Conservation (phyloP, 2,797 vertebrate genomes). For the Karalla daura region DNA sequence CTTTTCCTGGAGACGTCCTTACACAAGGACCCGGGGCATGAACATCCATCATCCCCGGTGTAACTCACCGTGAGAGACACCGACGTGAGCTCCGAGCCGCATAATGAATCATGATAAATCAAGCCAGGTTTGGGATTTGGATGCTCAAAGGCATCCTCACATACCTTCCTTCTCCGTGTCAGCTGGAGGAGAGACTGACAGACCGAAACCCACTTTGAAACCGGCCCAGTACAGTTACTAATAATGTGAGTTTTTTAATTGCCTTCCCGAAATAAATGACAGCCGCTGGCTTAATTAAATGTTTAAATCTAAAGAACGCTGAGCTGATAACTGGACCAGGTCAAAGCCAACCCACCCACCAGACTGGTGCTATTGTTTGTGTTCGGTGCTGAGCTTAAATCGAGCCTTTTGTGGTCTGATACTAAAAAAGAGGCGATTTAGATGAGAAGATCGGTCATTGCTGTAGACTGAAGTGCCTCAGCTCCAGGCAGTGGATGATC, state of each 20-base stretch:
- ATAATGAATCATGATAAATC: conserved; percentile 51
- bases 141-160: neutral
- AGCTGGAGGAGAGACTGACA: neutral
- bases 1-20: conserved; percentile 20
- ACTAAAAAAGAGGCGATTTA: neutral
- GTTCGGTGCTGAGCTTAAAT: neutral
- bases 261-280: conserved; percentile 32
- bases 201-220: conserved; percentile 35
- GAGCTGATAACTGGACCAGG: conserved; percentile 43
- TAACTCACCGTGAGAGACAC: conserved; percentile 35
- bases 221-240: conserved; percentile 16
- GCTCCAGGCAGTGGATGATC: too few species aligned
- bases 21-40: neutral
- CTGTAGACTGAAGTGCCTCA: too few species aligned
- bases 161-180: neutral
- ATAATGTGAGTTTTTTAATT: conserved; percentile 20
- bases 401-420: neutral
- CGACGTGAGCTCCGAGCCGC: conserved; percentile 24
- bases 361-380: neutral
- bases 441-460: too few species aligned
- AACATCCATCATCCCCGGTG: conserved; percentile 32
- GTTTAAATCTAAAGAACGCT: conserved; percentile 21
- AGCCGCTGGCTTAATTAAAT: conserved; percentile 23
- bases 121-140: conserved; percentile 14
- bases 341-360: neutral